These are phyloP conservation scores for Polydrusus cervinus DNA, from an alignment of 2,888 invertebrate species.

Conservation along the genomic window DNA sequence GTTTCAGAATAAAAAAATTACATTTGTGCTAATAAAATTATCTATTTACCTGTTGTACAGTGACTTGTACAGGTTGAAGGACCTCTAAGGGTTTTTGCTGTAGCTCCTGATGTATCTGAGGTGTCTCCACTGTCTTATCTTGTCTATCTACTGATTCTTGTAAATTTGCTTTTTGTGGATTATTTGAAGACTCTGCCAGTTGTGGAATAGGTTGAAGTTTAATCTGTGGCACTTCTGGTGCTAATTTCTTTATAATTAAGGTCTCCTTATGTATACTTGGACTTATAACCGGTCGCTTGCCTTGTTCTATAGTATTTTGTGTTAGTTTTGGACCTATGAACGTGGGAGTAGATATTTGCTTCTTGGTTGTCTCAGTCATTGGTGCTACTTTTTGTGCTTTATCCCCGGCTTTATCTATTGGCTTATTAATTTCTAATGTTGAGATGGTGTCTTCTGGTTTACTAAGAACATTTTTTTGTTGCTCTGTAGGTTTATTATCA, in stretches of 20 bases:
- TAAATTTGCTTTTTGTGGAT: not conserved
- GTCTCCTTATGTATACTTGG: not conserved
- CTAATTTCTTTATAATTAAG: not conserved
- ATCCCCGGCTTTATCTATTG: not conserved
- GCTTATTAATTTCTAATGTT: not conserved
- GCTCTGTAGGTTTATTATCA: not conserved
- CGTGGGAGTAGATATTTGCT: not conserved
- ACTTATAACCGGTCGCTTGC: not conserved
- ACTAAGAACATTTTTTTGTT: not conserved
- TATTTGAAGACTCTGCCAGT: not conserved
- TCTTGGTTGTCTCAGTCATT: not conserved
- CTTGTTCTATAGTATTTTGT: not conserved
- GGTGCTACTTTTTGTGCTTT: not conserved
- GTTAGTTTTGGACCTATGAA: not conserved
- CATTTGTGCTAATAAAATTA: too few species aligned
- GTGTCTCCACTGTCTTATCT: not conserved
- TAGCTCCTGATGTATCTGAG: not conserved
- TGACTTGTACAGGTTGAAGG: not conserved
- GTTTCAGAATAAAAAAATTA: too few species aligned
- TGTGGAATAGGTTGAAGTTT: not conserved
- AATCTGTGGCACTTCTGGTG: not conserved
- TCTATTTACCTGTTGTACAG: slow-evolving; percentile 9
- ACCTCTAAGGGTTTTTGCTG: not conserved
- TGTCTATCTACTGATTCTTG: not conserved
- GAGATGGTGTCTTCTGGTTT: not conserved